Evolutionary conservation across 2,797 vertebrate genomes (phyloP).

Genomic region (Gephyroberyx darwinii): DNA sequence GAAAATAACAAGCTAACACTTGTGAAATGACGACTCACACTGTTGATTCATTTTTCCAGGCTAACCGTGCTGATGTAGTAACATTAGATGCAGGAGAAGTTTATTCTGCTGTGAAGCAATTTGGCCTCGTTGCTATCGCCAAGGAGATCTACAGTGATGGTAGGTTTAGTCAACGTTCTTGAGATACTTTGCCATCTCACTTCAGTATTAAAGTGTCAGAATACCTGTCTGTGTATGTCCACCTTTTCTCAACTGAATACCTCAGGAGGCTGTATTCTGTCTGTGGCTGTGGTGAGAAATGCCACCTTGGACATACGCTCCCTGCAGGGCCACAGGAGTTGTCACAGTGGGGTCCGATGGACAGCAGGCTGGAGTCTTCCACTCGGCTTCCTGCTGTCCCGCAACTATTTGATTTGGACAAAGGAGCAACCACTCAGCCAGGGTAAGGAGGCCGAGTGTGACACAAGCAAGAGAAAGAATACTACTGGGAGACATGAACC

Average conservation of each 20-base stretch:
- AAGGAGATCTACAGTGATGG: slow-evolving; percentile 89
- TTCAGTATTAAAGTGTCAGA: background rate
- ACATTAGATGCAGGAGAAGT: slow-evolving; percentile 90
- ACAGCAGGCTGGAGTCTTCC: slow-evolving; percentile 93
- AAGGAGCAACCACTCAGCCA: slow-evolving; percentile 86
- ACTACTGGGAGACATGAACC: background rate
- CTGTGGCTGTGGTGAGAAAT: slow-evolving; percentile 87
- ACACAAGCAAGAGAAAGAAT: background rate
- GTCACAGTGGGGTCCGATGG: slow-evolving; percentile 89
- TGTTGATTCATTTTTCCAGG: slow-evolving; percentile 71
- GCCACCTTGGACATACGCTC: slow-evolving; percentile 80
- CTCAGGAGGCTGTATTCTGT: slow-evolving; percentile 86
- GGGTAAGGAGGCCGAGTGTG: slow-evolving; percentile 68
- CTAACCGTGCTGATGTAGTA: slow-evolving; percentile 88
- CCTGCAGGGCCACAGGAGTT: slow-evolving; percentile 84
- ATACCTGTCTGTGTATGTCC: slow-evolving; percentile 1
- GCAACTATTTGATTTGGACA: slow-evolving; percentile 86
- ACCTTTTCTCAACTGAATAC: background rate
- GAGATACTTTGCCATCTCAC: background rate
- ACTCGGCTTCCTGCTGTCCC: slow-evolving; percentile 88
- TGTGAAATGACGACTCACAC: background rate
- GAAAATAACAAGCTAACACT: background rate
- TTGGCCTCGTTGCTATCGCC: slow-evolving; percentile 84
- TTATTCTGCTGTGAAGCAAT: slow-evolving; percentile 90
- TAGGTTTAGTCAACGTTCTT: slow-evolving; percentile 60